Evolutionary conservation across 2,113 vertebrate species (phyloP).

Genomic region (Harpagus bidentatus): DNA sequence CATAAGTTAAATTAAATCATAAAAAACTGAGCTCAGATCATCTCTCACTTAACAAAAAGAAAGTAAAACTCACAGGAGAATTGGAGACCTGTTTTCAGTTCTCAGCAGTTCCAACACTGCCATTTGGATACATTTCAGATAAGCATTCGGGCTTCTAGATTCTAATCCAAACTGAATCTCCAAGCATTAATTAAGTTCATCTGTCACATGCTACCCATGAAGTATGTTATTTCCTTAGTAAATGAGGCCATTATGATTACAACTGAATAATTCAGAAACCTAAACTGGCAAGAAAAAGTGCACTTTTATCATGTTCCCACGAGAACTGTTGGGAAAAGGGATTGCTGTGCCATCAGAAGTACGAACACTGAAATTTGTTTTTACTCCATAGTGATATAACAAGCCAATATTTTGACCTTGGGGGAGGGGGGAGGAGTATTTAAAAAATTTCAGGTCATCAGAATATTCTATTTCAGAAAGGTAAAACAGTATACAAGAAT

Average conservation of each 20-base stretch:
- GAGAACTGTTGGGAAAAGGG: not conserved
- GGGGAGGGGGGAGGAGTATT: not conserved
- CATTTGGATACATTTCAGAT: slow-evolving; percentile 28
- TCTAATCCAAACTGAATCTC: slow-evolving; percentile 14
- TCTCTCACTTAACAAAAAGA: not conserved
- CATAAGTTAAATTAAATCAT: not conserved
- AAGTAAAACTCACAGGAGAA: not conserved
- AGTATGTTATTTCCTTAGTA: slow-evolving; percentile 34
- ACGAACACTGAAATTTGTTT: not conserved
- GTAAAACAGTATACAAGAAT: not conserved
- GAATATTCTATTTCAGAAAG: not conserved
- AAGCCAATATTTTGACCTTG: not conserved
- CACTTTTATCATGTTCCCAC: not conserved
- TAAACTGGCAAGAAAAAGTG: not conserved
- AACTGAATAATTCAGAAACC: slow-evolving; percentile 36
- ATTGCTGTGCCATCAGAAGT: not conserved
- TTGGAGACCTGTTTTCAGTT: not conserved
- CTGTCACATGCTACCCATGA: slow-evolving; percentile 32
- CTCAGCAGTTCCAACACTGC: not conserved
- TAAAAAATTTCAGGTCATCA: not conserved
- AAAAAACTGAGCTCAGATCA: not conserved
- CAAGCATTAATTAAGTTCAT: slow-evolving; percentile 55
- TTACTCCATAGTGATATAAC: not conserved
- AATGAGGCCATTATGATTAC: not conserved
- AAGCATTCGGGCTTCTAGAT: not conserved